Evolutionary conservation across 2,888 invertebrate species (phyloP), one percentile per base, ranked within the genome.

Genomic region (Eilema caniola): DNA sequence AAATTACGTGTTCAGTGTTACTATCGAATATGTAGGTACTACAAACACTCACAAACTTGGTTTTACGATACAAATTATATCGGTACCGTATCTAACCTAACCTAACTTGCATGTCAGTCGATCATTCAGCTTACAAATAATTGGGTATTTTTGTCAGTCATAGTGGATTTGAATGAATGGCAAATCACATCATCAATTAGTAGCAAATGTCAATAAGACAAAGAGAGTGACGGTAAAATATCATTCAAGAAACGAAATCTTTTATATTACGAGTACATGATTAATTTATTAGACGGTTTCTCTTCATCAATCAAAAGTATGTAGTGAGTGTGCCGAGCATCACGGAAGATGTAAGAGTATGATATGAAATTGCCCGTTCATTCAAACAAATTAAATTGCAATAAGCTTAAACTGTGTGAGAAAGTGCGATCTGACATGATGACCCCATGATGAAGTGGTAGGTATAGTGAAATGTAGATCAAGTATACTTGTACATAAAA

Each of bases 361-460:
- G 72, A 80, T 80, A 79, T 67, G 63, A 78, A 77, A 77, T 76
- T 79, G 76, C 74, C 71, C 63, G 70, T 74, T 81, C 80, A 79
- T 74, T 77, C 72, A 67, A 80, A 81, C 72, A 71, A 84, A 83
- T 83, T 78, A 78, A 75, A 77, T 79, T 73, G 77, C 74, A 79
- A 80, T 83, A 75, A 76, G 68, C 69, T 72, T 69, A 41, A 72
- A 66, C n/a, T 69, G 71, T 69, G 59, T 63, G 72, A 37, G 79
- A 78, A 79, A 76, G 75, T 64, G 33, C 61, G 47, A 37, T 64
- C 73, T 75, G 74, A 65, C 73, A 74, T 69, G 60, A 63, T 76
- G 71, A 84, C 70, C 66, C 62, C 64, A 57, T 25, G 47, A 62
- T 16, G 41, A 41, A 16, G 41, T n/a, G 23, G 56, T n/a, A 14